Evolutionary conservation across 2,113 vertebrate genomes (phyloP), one percentile per base, ranked within the genome.

Genomic region (Eonycteris spelaea): DNA sequence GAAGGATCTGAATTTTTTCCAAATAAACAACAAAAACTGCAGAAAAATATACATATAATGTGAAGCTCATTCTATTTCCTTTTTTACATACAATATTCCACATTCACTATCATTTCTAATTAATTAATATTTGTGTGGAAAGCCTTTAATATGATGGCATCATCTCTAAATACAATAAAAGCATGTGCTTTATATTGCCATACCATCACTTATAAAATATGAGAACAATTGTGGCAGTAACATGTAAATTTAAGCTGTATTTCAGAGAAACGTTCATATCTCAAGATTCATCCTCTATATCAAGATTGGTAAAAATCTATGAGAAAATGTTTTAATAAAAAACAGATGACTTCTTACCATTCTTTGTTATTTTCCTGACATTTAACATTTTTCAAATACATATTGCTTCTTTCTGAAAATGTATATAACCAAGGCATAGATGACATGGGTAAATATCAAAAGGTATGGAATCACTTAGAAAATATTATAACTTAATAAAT

Each of bases 381-480:
- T 90, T 92, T 96, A n/a, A 28, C 21, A 53, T 86, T 18, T 89
- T 43, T 70, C 63, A 84, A 94, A 80, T 75, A 79, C 7, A 61
- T 19, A 86, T 16, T 90, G 26, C 19, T 92, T 95, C 79, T 63
- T 35, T 45, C 28, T 63, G 24, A 85, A 70, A 93, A 79, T 35
- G 30, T 10, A 91, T 15, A 38, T 53, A 75, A 92, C n/a, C 5
- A 55, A 61, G 26, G 14, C 7, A 79, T 63, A 24, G 3, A 3
- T 77, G 43, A 33, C 22, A 51, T 61, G 57, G 33, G 6, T 93
- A 93, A 91, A 74, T 94, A 96, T 73, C 26, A 73, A 91, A 94
- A 68, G 6, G 10, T 68, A 48, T 40, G 1, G 21, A 90, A 26
- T 86, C 30, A 57, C 43, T 75, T 33, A 43, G 16, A 83, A 95